Evolutionary conservation across 1,140 invertebrate species (phyloP), one percentile per base, ranked within the genome.

Genomic region (Lasaia peninsularis): DNA sequence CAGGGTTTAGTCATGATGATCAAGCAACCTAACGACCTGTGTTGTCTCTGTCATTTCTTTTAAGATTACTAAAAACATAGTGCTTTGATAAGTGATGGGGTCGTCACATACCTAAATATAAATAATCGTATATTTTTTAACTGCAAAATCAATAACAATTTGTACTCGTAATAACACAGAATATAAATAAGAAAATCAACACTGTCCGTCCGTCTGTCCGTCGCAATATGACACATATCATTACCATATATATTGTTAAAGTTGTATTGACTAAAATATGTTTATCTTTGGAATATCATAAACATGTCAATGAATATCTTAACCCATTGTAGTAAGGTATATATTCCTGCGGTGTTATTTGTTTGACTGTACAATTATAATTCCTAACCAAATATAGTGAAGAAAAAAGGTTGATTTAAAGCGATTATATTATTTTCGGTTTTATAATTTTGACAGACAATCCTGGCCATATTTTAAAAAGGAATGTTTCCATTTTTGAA

Each of bases 181-280:
- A 78, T 76, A 75, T 73, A 78, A 84, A 84, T 79, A 84, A 76
- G 72, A 80, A 80, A 81, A 80, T 76, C 77, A 80, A 78, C 75
- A 71, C 71, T 62, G 73, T 76, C 67, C 65, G 73, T 75, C 67
- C 67, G 72, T 75, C 70, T 61, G 70, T 77, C 77, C 67, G 56
- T 68, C 70, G 60, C 60, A 62, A 69, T 73, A 73, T 75, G 70
- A 73, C 70, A 73, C 70, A 65, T 73, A 68, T 73, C 66, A 80
- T 82, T 80, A 81, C 79, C 78, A 82, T 85, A 85, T 81, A 81
- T 81, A 81, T 83, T 78, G 78, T 80, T 6, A 55, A 68, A 75
- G 63, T 37, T 18, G 52, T 2, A 7, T 52, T 8, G 16, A n/a
- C 20, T 5, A 53, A 12, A 32, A 12, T 34, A 34, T 20, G 0